phyloP scores from a whole-genome alignment of 2,888 invertebrate species.

The Euproctis similis region DNA sequence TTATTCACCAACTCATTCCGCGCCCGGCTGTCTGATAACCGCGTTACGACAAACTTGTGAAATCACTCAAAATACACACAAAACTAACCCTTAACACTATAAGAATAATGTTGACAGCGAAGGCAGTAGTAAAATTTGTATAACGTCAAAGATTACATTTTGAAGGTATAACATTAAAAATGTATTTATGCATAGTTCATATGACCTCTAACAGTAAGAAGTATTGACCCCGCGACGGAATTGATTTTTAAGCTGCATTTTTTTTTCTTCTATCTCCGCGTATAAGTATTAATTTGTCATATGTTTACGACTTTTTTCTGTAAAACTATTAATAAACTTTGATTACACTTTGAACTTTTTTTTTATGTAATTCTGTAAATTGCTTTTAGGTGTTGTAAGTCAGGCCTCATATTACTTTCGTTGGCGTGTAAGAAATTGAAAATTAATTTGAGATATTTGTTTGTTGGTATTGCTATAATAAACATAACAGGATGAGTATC shows the following conservation, averaged over 20 bases:
- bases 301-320: conserved; percentile 18
- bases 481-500: too few species aligned
- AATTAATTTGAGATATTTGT: too few species aligned
- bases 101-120: conserved; percentile 2
- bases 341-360: conserved; percentile 1
- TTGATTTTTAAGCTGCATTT: conserved; percentile 48
- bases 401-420: conserved; percentile 1
- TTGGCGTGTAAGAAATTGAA: too few species aligned
- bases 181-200: conserved; percentile 54
- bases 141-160: conserved; percentile 26
- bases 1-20: conserved; percentile 71
- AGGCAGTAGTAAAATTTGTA: conserved; percentile 13
- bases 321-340: conserved; percentile 8
- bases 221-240: conserved; percentile 46
- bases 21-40: conserved; percentile 61
- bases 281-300: conserved; percentile 34
- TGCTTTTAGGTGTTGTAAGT: conserved; percentile 3
- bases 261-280: conserved; percentile 19
- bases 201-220: conserved; percentile 39
- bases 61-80: conserved; percentile 18
- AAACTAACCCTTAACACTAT: too few species aligned
- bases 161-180: conserved; percentile 37
- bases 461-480: too few species aligned
- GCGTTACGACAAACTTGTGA: conserved; percentile 25
- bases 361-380: conserved; percentile 3